Percentiles rank a stretch among this genome's conserved stretches.
phyloP scores from a whole-genome alignment of 2,797 vertebrate species.

The Eupleurogrammus muticus region DNA sequence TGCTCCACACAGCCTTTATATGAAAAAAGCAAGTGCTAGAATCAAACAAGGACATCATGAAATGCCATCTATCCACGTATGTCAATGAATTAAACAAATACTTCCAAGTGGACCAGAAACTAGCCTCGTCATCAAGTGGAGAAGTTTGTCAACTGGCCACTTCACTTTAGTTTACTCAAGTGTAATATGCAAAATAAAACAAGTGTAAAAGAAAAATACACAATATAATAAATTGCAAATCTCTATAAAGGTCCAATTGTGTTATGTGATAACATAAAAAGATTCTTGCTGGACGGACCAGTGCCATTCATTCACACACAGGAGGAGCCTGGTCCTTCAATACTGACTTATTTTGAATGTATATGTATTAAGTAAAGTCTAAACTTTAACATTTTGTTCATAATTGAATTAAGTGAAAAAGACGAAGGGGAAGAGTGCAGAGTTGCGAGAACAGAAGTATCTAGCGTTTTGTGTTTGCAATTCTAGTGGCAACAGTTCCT shows the following conservation, averaged over 20 bases:
- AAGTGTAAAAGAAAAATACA: slow-evolving; percentile 39
- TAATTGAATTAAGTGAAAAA: slow-evolving; percentile 41
- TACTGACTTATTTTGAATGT: slow-evolving; percentile 55
- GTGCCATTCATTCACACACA: slow-evolving; percentile 54
- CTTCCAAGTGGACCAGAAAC: slow-evolving; percentile 48
- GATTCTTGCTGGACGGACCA: slow-evolving; percentile 51
- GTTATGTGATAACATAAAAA: slow-evolving; percentile 27
- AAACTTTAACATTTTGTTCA: slow-evolving; percentile 46
- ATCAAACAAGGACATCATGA: slow-evolving; percentile 51
- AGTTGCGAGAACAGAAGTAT: slow-evolving; percentile 68
- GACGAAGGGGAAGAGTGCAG: slow-evolving; percentile 30
- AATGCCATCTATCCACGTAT: slow-evolving; percentile 49
- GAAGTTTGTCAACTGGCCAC: slow-evolving; percentile 17
- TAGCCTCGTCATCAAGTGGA: slow-evolving; percentile 45
- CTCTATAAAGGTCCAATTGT: slow-evolving; percentile 46
- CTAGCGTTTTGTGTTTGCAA: slow-evolving; percentile 64
- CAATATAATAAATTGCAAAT: slow-evolving; percentile 41
- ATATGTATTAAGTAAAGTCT: slow-evolving; percentile 34
- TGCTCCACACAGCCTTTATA: slow-evolving; percentile 47
- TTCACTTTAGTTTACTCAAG: slow-evolving; percentile 25
- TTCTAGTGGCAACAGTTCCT: slow-evolving; percentile 86
- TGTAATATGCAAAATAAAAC: slow-evolving; percentile 42
- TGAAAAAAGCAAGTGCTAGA: slow-evolving; percentile 63
- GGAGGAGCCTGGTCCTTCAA: slow-evolving; percentile 54
- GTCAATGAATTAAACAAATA: slow-evolving; percentile 39